Base-by-base conservation (phyloP, 2,888 invertebrate genomes). In the Allacma fusca region DNA sequence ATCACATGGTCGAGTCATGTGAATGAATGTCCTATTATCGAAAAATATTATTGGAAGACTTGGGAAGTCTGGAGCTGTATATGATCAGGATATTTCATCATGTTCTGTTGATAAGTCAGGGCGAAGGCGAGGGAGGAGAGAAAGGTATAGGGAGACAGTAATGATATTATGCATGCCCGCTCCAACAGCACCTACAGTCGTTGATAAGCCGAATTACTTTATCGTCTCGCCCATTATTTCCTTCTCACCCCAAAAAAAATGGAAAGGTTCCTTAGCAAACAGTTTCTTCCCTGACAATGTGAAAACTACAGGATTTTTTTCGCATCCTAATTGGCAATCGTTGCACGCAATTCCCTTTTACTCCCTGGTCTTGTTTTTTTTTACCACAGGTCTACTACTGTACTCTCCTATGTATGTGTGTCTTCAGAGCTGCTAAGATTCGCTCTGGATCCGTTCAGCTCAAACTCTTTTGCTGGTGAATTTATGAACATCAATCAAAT, bases 401-500 rank as follows among this genome's bases (percentile, higher is more conserved):
- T n/a, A n/a, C n/a, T n/a, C n/a, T n/a, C n/a, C 19, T 29, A 26
- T 19, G n/a, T 29, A 16, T 67, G 13, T 67, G 9, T 34, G 34
- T 34, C 34, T 34, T 34, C 34, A 7, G 34, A 34, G 34, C 34
- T 34, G 34, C 34, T 34, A 34, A 34, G 34, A 34, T 34, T 34
- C 34, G 4, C 34, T 9, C 34, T 7, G 34, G 34, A 9, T 9
- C 34, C 9, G 9, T 50, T 12, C 9, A n/a, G 50, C 50, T 4
- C 1, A 50, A 50, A 50, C 43, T 69, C 67, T 16, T 2, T 29
- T 67, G 23, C 67, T 23, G n/a, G 13, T 1, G 29, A 67, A 67
- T 67, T 28, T 29, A 67, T 13, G 40, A 69, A 69, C 69, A 69
- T 69, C 69, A n/a, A 69, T 69, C 69, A 69, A 69, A 28, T 69